Percentiles rank a stretch among this genome's conserved stretches.
phyloP scores from a whole-genome alignment of 2,797 vertebrate species.

The Merluccius polli region DNA sequence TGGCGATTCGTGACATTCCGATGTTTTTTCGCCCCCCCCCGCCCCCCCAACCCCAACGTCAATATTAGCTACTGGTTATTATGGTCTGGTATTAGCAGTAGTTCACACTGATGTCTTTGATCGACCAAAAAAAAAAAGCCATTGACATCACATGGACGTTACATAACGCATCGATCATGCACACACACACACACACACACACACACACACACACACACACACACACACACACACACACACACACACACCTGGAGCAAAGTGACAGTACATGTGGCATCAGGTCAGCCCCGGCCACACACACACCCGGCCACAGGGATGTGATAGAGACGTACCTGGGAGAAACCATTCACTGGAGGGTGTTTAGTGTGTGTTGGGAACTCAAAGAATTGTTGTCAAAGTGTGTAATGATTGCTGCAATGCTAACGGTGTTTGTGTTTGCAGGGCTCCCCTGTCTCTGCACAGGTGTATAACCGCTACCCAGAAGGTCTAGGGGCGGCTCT shows the following conservation, averaged over 20 bases:
- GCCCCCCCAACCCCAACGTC: too few species aligned
- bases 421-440: constrained; percentile 30
- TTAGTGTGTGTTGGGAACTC: not conserved
- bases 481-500: constrained; percentile 99
- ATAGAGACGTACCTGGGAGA: not conserved
- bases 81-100: not conserved
- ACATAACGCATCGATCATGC: not conserved
- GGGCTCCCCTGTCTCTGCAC: constrained; percentile 86
- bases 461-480: constrained; percentile 96
- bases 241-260: not conserved
- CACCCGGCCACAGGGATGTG: not conserved
- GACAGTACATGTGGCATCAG: not conserved
- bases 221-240: not conserved
- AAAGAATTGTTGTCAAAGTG: not conserved
- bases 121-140: not conserved
- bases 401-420: not conserved
- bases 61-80: not conserved
- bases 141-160: not conserved
- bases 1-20: not conserved
- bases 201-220: not conserved
- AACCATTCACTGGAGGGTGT: not conserved
- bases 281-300: not conserved
- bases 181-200: not conserved
- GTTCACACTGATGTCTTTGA: not conserved
- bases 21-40: too few species aligned